Conservation (phyloP, 2,888 invertebrate species). For the Theretra japonica region DNA sequence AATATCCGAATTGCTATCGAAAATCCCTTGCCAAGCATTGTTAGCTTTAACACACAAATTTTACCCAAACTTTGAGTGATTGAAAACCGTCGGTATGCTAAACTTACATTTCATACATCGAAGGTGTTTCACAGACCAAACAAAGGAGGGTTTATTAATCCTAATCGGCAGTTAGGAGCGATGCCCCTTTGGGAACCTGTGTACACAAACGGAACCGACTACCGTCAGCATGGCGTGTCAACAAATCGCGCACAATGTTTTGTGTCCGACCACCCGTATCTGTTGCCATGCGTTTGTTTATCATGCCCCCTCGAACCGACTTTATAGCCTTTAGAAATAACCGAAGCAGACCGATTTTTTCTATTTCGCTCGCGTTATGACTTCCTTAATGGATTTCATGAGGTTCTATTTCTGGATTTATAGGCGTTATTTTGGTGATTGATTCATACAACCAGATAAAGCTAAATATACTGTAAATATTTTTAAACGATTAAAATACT, state of each 20-base stretch:
- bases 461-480: too few species aligned
- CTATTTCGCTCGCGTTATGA: constrained; percentile 54
- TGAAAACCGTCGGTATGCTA: not conserved
- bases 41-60: too few species aligned
- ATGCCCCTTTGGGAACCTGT: constrained; percentile 14
- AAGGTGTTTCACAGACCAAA: not conserved
- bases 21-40: too few species aligned
- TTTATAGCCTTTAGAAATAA: constrained; percentile 75
- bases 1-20: too few species aligned
- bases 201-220: constrained; percentile 44
- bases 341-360: constrained; percentile 57
- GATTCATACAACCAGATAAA: too few species aligned
- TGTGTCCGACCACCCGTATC: constrained; percentile 75
- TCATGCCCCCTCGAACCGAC: constrained; percentile 56
- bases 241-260: constrained; percentile 70
- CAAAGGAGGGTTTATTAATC: not conserved
- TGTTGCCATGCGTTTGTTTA: constrained; percentile 68
- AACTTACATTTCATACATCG: not conserved
- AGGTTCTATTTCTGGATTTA: constrained; percentile 10
- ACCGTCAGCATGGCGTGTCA: constrained; percentile 60
- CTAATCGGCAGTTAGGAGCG: not conserved
- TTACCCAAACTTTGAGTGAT: too few species aligned
- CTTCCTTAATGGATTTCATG: constrained; percentile 46
- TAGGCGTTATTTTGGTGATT: not conserved
- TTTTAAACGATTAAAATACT: too few species aligned